Evolutionary conservation across 2,113 vertebrate genomes (phyloP), one percentile per base, ranked within the genome.

Genomic region (Oostethus manadensis): DNA sequence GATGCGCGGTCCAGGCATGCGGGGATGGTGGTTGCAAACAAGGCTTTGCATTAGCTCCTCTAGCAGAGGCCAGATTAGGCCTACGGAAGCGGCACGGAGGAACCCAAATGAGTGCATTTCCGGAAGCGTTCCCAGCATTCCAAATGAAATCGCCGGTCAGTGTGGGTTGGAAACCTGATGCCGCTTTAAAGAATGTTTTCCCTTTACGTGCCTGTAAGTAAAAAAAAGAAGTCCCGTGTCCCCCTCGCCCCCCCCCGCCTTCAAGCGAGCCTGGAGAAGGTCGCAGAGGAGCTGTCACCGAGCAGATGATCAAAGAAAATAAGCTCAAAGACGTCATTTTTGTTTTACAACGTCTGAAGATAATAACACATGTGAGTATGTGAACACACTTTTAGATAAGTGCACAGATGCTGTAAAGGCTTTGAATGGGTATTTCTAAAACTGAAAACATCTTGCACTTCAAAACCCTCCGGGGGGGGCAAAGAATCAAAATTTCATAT

Each of bases 31-130:
- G n/a, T 55, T 21, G 74, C 64, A 70, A 70, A 79, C 81, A 78
- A 79, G 81, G 84, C 83, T 88, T 88, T 83, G 74, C 73, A 81
- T 79, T 77, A 76, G 71, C 68, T 77, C 71, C 49, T 58, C 72
- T 50, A 54, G 76, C 78, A 60, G 43, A 74, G 54, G 29, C 49
- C 71, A 71, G 71, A 81, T 72, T 77, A 76, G 79, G 75, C 74
- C 75, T 54, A 21, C 71, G 85, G 85, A 86, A 84, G 65, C 78
- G 56, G 73, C 78, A 82, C 74, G 3, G 9, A 71, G 73, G 80
- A 77, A 68, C 58, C 62, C 63, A 84, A 86, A 87, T 76, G 86
- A 45, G 53, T 66, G 73, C 62, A 74, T 68, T 79, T 84, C 85
- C 80, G 72, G 61, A 62, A 80, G 71, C 42, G 58, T 80, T 83